Conservation (phyloP, 2,797 vertebrate genomes). For the Brachymystax lenok region DNA sequence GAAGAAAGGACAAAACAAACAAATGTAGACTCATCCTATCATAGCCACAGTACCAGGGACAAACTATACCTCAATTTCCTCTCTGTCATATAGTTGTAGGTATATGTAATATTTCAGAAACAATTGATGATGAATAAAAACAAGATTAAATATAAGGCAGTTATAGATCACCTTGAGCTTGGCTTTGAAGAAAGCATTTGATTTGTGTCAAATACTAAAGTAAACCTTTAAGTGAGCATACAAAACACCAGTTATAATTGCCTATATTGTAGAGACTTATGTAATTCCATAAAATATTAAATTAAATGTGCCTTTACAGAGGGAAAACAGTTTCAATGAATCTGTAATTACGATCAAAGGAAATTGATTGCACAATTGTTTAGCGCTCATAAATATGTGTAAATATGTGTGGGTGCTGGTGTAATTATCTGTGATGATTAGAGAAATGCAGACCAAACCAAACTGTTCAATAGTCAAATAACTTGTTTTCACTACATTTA, state of each 20-base stretch:
- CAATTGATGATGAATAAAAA: too few species aligned
- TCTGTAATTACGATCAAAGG: slow-evolving; percentile 34
- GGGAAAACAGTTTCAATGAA: slow-evolving; percentile 31
- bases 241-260: slow-evolving; percentile 25
- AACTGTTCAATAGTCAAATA: background rate
- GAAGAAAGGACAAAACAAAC: background rate
- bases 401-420: slow-evolving; percentile 14
- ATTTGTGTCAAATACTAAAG: slow-evolving; percentile 4
- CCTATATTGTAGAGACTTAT: slow-evolving; percentile 10
- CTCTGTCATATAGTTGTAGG: too few species aligned
- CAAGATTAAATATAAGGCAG: too few species aligned
- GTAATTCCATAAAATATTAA: slow-evolving; percentile 44
- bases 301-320: slow-evolving; percentile 17
- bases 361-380: slow-evolving; percentile 33
- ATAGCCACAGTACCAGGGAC: background rate
- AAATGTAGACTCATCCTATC: background rate
- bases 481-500: background rate
- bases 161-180: background rate
- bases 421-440: slow-evolving; percentile 43
- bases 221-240: slow-evolving; percentile 4
- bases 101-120: too few species aligned
- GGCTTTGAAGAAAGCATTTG: background rate
- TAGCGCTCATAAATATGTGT: slow-evolving; percentile 43
- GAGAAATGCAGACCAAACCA: slow-evolving; percentile 14
- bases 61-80: background rate